Base-by-base conservation (phyloP, 2,113 vertebrate genomes). In the Silurus asotus region DNA sequence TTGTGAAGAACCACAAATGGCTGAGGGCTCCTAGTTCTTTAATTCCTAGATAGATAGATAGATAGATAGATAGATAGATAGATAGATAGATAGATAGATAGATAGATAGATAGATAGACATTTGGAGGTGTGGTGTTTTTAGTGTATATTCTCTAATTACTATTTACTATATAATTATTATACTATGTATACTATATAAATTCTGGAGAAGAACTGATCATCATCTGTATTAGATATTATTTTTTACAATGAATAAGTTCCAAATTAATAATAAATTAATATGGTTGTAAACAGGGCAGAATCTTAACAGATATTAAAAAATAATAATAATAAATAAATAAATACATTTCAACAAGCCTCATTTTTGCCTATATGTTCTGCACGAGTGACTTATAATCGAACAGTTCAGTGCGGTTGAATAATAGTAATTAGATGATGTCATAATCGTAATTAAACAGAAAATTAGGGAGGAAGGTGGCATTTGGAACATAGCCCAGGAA, bases 401-500 rank as follows among this genome's bases (percentile, higher is more conserved):
- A 81, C 78, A 65, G 59, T 81, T 65, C 79, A 25, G 45, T 81
- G 59, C 64, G 19, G 25, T 81, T 65, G 65, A 81, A 51, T 81
- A 65, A 65, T 23, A 6, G 20, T 81, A 61, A 81, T 81, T 64
- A 64, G 58, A 61, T 8, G 45, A 81, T 81, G 59, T 64, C 45
- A 51, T 79, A 6, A 59, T 79, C 9, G 56, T 81, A 81, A 81
- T 81, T 81, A 81, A 81, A 25, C 61, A 64, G 45, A 49, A 28
- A 25, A 25, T 49, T 64, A 81, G 59, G 13, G 79, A 81, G 59
- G 10, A 81, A 65, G 20, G 79, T 81, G 79, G 61, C 59, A 65
- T 65, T 81, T 81, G 79, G 79, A 81, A 51, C 79, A 65, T 20
- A 65, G 79, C 61, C 79, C 79, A 81, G 61, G 61, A 65, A 81